Percentiles rank a stretch among this genome's conserved stretches.
Conservation (phyloP, 1,140 invertebrate genomes). For the Panagrolaimus sp. region DNA sequence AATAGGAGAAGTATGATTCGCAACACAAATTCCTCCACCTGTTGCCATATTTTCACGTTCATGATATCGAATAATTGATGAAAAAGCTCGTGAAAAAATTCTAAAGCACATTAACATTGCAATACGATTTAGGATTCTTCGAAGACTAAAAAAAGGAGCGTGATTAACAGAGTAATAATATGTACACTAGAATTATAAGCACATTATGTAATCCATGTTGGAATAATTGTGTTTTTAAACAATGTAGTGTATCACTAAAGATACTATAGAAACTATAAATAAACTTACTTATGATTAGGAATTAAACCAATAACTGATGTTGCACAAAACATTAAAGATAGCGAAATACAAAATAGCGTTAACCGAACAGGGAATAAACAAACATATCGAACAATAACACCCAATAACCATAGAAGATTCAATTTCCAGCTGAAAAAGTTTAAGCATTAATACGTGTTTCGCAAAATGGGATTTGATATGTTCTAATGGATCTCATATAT, state of each 20-base stretch:
- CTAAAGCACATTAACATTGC: constrained; percentile 71
- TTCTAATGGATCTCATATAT: too few species aligned
- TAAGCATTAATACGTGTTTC: too few species aligned
- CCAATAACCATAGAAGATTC: constrained; percentile 31
- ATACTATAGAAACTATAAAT: background rate
- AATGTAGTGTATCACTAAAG: too few species aligned
- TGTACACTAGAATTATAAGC: too few species aligned
- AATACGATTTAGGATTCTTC: constrained; percentile 66
- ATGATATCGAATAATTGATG: constrained; percentile 47
- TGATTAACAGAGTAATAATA: constrained; percentile 13
- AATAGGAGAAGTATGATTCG: constrained; percentile 97
- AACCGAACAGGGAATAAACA: constrained; percentile 38
- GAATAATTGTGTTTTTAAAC: too few species aligned
- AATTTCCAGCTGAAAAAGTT: constrained; percentile 47
- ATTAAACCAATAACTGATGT: constrained; percentile 36
- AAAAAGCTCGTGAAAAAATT: constrained; percentile 46
- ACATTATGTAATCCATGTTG: too few species aligned
- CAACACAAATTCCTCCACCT: constrained; percentile 76
- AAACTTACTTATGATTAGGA: constrained; percentile 28
- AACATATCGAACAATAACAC: constrained; percentile 41
- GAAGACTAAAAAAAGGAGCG: background rate
- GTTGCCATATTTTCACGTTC: constrained; percentile 34
- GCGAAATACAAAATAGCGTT: constrained; percentile 39
- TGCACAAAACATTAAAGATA: constrained; percentile 29
- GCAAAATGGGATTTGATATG: too few species aligned